Evolutionary conservation across 2,113 vertebrate genomes (phyloP).

Genomic region (Lonchura striata): DNA sequence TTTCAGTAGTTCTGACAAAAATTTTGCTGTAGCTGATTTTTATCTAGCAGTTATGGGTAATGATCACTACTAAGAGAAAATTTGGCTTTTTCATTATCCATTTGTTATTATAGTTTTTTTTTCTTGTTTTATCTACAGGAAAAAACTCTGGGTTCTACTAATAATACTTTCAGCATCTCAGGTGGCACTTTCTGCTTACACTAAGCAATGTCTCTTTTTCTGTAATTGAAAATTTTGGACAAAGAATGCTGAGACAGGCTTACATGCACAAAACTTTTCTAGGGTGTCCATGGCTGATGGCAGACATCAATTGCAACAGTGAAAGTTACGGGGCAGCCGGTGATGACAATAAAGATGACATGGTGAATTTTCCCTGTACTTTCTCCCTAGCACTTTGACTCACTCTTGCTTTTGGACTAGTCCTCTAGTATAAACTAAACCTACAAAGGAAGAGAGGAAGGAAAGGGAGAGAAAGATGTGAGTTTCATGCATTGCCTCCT

Average conservation of each 20-base stretch:
- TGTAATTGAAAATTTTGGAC: background rate
- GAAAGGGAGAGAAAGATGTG: background rate
- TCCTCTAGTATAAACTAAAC: background rate
- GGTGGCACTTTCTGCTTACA: background rate
- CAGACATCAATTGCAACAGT: background rate
- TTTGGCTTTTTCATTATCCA: background rate
- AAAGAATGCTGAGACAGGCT: conserved; percentile 22
- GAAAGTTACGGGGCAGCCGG: background rate
- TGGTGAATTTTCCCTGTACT: background rate
- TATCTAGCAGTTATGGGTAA: background rate
- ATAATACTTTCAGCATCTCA: background rate
- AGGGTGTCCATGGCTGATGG: background rate
- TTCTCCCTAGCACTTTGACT: background rate
- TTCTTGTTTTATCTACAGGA: background rate
- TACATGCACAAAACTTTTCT: background rate
- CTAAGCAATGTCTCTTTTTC: background rate
- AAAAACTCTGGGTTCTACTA: background rate
- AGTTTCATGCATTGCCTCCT: background rate
- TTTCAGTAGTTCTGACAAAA: background rate
- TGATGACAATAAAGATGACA: background rate
- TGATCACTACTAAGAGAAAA: background rate
- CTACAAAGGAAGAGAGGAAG: background rate
- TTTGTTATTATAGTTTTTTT: background rate
- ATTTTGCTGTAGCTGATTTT: background rate
- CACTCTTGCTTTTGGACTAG: background rate